These are phyloP conservation scores for Drosophila neotestacea DNA, from an alignment of 2,888 invertebrate genomes.

Conservation along the genomic window DNA sequence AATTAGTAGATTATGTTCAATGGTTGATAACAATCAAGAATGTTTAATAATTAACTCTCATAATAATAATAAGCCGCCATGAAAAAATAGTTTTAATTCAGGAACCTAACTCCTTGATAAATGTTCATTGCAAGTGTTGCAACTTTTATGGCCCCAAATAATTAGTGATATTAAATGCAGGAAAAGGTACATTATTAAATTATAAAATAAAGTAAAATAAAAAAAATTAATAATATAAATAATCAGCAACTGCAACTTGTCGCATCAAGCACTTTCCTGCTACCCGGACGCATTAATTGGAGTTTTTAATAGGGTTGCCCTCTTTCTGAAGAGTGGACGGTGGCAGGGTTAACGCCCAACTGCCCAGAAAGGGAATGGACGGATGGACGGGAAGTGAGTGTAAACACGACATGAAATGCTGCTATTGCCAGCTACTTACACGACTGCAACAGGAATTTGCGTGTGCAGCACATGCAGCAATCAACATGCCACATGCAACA, in stretches of 20 bases:
- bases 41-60: too few species aligned
- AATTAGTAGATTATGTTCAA: too few species aligned
- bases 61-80: too few species aligned
- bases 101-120: not conserved
- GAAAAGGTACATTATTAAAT: constrained; percentile 69
- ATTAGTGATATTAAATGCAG: constrained; percentile 41
- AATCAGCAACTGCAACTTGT: constrained; percentile 67
- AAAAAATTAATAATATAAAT: constrained; percentile 80
- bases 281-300: constrained; percentile 64
- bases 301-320: constrained; percentile 70
- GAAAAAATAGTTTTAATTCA: not conserved
- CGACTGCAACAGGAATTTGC: constrained; percentile 67
- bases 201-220: constrained; percentile 37
- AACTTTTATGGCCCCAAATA: constrained; percentile 32
- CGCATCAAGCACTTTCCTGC: constrained; percentile 50
- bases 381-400: constrained; percentile 72
- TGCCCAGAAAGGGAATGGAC: not conserved
- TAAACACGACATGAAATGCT: constrained; percentile 80
- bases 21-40: too few species aligned
- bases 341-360: constrained; percentile 1
- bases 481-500: constrained; percentile 49
- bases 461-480: constrained; percentile 56
- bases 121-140: constrained; percentile 7
- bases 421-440: constrained; percentile 66
- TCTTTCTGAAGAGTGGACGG: constrained; percentile 28